Evolutionary conservation across 2,888 invertebrate species (phyloP).

Genomic region (Callimorpha dominula): DNA sequence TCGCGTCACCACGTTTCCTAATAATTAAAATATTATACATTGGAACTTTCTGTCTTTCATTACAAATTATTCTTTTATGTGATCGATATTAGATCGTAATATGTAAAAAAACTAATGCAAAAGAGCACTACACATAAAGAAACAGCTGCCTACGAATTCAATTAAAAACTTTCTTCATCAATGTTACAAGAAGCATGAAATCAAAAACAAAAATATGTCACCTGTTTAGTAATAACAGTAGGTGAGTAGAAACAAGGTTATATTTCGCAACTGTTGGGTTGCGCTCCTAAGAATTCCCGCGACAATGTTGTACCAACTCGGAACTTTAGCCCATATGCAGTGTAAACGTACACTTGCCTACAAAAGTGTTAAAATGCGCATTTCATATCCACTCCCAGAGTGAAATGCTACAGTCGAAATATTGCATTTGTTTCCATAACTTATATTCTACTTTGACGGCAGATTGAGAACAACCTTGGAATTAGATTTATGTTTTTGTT

Average conservation of each 20-base stretch:
- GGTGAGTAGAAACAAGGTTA: constrained; percentile 55
- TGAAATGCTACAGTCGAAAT: neutral
- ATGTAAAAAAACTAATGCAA: too few species aligned
- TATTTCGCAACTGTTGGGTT: constrained; percentile 57
- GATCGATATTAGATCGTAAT: too few species aligned
- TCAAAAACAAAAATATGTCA: constrained; percentile 26
- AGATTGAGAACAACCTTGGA: neutral
- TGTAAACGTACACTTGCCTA: constrained; percentile 42
- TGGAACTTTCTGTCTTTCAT: too few species aligned
- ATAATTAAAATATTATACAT: too few species aligned
- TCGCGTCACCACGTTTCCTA: too few species aligned
- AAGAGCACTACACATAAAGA: too few species aligned
- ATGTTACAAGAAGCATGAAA: neutral
- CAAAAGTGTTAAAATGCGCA: constrained; percentile 36
- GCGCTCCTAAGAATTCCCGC: constrained; percentile 50
- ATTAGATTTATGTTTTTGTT: neutral
- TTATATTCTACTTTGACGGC: constrained; percentile 1
- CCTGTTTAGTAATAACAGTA: constrained; percentile 45
- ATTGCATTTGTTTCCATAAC: constrained; percentile 3
- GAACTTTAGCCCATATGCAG: constrained; percentile 60
- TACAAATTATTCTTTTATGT: too few species aligned
- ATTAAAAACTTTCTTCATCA: neutral
- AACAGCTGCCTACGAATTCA: neutral
- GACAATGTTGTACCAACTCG: constrained; percentile 57
- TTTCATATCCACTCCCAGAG: constrained; percentile 1